phyloP scores from a whole-genome alignment of 2,888 invertebrate genomes.

The Ectropis crepuscularia region DNA sequence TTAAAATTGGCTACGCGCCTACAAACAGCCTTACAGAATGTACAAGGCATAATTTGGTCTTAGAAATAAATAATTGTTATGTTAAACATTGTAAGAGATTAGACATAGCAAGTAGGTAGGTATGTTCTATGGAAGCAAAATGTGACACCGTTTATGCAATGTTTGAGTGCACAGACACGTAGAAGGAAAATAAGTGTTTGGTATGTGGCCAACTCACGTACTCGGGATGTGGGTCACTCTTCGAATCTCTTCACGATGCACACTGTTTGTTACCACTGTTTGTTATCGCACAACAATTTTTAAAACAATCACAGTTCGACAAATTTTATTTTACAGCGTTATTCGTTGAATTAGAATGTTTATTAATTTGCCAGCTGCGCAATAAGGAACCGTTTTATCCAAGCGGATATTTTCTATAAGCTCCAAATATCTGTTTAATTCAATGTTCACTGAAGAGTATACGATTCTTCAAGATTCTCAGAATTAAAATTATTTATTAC shows the following conservation, averaged over 20 bases:
- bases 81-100: conserved; percentile 16
- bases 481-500: conserved; percentile 33
- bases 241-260: conserved; percentile 38
- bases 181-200: conserved; percentile 62
- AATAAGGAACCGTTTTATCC: conserved; percentile 6
- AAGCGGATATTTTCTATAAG: conserved; percentile 5
- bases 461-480: background rate
- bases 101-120: conserved; percentile 21
- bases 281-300: conserved; percentile 15
- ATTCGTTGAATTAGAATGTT: background rate
- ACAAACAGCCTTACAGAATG: background rate
- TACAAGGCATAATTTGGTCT: conserved; percentile 4
- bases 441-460: conserved; percentile 18
- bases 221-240: conserved; percentile 54
- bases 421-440: conserved; percentile 14
- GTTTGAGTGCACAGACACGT: conserved; percentile 45
- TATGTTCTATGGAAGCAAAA: conserved; percentile 11
- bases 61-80: conserved; percentile 21
- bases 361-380: conserved; percentile 10
- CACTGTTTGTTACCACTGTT: conserved; percentile 14
- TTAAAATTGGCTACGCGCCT: background rate
- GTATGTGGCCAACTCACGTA: conserved; percentile 73
- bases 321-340: too few relatives aligned
- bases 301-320: background rate
- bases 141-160: conserved; percentile 38